These are phyloP conservation scores for Torymus aiolomorphi DNA, from an alignment of 2,888 invertebrate species.

Conservation along the genomic window DNA sequence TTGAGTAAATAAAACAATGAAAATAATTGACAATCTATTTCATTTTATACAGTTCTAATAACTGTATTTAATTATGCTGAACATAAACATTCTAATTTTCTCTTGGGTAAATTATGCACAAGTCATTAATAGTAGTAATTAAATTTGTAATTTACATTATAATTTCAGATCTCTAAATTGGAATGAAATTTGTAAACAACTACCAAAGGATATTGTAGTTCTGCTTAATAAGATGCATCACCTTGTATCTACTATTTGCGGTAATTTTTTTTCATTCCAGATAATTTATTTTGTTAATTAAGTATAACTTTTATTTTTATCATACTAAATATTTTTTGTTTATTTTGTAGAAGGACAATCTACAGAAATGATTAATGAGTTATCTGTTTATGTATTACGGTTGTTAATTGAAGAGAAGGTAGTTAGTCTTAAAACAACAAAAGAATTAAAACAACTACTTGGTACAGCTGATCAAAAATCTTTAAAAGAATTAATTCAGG, in stretches of 20 bases:
- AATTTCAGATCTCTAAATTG: conserved; percentile 76
- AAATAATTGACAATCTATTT: no score
- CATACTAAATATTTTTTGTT: conserved; percentile 24
- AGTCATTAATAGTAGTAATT: no score
- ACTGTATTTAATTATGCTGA: no score
- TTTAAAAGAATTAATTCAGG: conserved; percentile 79
- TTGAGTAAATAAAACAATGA: no score
- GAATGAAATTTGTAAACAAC: conserved; percentile 76
- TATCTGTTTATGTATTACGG: conserved; percentile 79
- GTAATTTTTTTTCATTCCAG: conserved; percentile 59
- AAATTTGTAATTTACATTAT: no score
- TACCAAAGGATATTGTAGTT: conserved; percentile 73
- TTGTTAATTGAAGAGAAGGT: conserved; percentile 80
- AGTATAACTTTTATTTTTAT: conserved; percentile 11
- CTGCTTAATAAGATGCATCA: conserved; percentile 72
- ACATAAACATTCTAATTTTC: no score
- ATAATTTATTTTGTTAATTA: conserved; percentile 6
- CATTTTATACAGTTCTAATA: no score
- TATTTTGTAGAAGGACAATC: conserved; percentile 76
- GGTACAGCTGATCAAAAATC: conserved; percentile 78
- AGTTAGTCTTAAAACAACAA: conserved; percentile 79
- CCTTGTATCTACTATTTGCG: conserved; percentile 67
- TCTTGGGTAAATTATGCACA: no score
- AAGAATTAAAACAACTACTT: conserved; percentile 79
- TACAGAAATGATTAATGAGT: conserved; percentile 80